phyloP scores from a whole-genome alignment of 1,140 invertebrate genomes.

The Drosophila ogumai region DNA sequence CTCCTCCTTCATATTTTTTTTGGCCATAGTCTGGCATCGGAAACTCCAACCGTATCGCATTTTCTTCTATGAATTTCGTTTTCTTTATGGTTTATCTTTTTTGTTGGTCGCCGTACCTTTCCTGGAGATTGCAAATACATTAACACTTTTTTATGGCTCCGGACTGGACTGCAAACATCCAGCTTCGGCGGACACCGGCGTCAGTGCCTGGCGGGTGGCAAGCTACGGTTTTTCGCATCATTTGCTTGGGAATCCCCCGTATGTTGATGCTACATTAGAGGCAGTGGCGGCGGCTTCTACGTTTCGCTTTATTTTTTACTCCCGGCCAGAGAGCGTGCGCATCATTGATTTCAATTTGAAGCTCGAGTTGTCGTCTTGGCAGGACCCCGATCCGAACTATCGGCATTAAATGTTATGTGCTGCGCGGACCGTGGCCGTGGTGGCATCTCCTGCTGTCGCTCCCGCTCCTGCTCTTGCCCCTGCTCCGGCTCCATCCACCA shows the following conservation, averaged over 20 bases:
- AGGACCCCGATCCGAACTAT: constrained; percentile 59
- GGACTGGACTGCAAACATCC: constrained; percentile 34
- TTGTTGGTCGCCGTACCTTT: constrained; percentile 35
- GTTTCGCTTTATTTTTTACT: constrained; percentile 25
- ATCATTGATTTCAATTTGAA: constrained; percentile 83
- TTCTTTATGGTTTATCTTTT: not conserved
- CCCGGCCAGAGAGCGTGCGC: constrained; percentile 70
- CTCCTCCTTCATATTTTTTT: not conserved
- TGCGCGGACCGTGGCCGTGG: constrained; percentile 37
- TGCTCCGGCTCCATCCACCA: constrained; percentile 35
- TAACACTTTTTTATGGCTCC: constrained; percentile 71
- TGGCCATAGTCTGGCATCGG: constrained; percentile 4
- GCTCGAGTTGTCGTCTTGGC: constrained; percentile 70
- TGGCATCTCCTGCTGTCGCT: not conserved
- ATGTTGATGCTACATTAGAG: constrained; percentile 75
- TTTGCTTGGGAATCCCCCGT: constrained; percentile 60
- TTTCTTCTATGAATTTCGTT: constrained; percentile 27
- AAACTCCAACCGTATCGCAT: constrained; percentile 28
- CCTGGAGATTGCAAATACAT: constrained; percentile 66
- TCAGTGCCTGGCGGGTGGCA: constrained; percentile 63
- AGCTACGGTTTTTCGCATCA: constrained; percentile 72
- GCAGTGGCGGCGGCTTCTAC: constrained; percentile 19
- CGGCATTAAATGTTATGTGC: constrained; percentile 81
- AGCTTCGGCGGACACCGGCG: constrained; percentile 43
- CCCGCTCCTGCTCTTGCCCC: constrained; percentile 3